Evolutionary conservation across 2,888 invertebrate genomes (phyloP).

Genomic region (Patella pellucida): DNA sequence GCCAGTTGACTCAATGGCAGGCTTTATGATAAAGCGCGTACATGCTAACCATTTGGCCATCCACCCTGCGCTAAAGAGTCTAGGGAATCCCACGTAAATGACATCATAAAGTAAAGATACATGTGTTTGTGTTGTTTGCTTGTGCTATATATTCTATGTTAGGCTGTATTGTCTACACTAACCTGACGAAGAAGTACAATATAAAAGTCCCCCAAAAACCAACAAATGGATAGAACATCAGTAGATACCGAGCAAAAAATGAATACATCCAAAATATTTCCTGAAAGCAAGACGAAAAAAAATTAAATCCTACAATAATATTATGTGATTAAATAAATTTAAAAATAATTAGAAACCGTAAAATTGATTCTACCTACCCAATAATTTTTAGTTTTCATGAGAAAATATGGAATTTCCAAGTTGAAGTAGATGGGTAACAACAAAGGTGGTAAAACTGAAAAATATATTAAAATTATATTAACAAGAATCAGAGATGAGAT

Average conservation of each 20-base stretch:
- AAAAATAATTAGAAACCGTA: background rate
- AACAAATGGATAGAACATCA: conserved; percentile 50
- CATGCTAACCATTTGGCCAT: no score
- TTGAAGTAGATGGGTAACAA: conserved; percentile 68
- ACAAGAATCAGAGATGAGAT: background rate
- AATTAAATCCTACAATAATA: background rate
- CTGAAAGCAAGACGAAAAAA: conserved; percentile 37
- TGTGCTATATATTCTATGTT: background rate
- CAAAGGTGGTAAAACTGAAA: conserved; percentile 65
- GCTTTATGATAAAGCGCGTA: no score
- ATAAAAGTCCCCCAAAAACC: conserved; percentile 52
- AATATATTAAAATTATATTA: background rate
- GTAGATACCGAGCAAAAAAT: conserved; percentile 57
- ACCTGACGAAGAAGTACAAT: conserved; percentile 63
- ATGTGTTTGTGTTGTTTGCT: no score
- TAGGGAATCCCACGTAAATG: no score
- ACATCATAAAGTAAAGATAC: no score
- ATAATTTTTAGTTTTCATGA: conserved; percentile 61
- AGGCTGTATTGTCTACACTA: conserved; percentile 17
- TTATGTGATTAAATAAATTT: background rate
- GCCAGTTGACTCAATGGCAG: no score
- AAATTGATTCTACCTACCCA: conserved; percentile 48
- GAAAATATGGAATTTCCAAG: conserved; percentile 63
- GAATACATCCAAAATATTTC: conserved; percentile 58
- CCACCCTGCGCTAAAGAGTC: no score